These are phyloP conservation scores for Chaetops frenatus DNA, from an alignment of 2,113 vertebrate species.

Conservation along the genomic window DNA sequence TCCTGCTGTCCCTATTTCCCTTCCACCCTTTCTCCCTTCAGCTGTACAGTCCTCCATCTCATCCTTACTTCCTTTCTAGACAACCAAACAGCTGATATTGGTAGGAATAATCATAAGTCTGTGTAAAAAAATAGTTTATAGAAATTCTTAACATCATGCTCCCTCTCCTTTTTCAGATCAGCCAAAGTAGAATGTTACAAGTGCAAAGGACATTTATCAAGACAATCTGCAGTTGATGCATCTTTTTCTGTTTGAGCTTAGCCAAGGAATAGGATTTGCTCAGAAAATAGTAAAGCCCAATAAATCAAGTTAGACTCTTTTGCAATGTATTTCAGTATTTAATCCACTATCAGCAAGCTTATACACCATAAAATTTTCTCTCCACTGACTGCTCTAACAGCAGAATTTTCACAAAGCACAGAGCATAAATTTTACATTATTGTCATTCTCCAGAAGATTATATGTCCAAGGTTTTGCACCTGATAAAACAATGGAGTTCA, in stretches of 20 bases:
- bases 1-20: not conserved
- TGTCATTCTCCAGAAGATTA: not conserved
- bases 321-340: not conserved
- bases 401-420: not conserved
- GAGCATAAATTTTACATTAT: not conserved
- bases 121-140: not conserved
- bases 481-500: not conserved
- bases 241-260: not conserved
- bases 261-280: not conserved
- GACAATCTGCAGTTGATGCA: not conserved
- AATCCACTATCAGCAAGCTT: not conserved
- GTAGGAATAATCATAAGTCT: not conserved
- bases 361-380: not conserved
- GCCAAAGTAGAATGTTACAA: not conserved
- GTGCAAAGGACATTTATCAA: not conserved
- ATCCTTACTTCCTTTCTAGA: not conserved
- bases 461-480: not conserved
- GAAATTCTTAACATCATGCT: not conserved
- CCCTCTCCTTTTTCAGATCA: not conserved
- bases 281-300: not conserved
- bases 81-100: not conserved
- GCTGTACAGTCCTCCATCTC: not conserved
- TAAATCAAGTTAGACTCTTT: not conserved
- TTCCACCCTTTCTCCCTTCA: not conserved
- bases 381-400: not conserved